phyloP scores from a whole-genome alignment of 2,888 invertebrate genomes.

The Piscicola geometra region DNA sequence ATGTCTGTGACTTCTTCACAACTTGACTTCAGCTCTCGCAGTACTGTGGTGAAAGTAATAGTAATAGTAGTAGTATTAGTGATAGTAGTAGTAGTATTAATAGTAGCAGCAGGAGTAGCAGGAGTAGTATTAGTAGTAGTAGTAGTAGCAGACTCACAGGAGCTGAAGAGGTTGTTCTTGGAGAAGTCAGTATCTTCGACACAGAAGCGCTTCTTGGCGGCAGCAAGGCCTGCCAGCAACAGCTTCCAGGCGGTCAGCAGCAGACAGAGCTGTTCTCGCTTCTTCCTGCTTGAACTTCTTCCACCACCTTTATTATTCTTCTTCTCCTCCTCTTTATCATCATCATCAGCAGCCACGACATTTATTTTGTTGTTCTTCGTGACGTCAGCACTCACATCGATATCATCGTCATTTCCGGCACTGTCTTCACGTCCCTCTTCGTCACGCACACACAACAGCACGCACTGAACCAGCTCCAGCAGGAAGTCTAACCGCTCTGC shows the following conservation, averaged over 20 bases:
- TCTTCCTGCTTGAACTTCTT: neutral
- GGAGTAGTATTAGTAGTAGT: no score
- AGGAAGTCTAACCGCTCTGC: neutral
- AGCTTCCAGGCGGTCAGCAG: conserved; percentile 8
- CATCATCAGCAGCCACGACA: no score
- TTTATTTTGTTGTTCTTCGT: neutral
- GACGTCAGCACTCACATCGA: neutral
- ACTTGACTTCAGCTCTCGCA: no score
- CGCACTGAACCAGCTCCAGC: neutral
- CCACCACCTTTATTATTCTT: neutral
- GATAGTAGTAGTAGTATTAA: no score
- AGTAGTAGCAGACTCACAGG: conserved; percentile 5
- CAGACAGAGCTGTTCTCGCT: neutral
- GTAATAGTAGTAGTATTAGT: no score
- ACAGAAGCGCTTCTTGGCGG: conserved; percentile 3
- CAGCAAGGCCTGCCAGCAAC: neutral
- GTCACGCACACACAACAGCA: neutral
- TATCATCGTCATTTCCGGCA: no score
- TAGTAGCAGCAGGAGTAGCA: no score
- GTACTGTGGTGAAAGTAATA: no score
- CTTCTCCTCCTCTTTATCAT: neutral
- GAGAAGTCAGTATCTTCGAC: neutral
- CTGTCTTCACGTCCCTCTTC: neutral
- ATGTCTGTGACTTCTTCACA: no score
- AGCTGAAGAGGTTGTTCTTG: neutral